Conservation (phyloP, 2,113 vertebrate species). For the Cricetomys ansorgei region DNA sequence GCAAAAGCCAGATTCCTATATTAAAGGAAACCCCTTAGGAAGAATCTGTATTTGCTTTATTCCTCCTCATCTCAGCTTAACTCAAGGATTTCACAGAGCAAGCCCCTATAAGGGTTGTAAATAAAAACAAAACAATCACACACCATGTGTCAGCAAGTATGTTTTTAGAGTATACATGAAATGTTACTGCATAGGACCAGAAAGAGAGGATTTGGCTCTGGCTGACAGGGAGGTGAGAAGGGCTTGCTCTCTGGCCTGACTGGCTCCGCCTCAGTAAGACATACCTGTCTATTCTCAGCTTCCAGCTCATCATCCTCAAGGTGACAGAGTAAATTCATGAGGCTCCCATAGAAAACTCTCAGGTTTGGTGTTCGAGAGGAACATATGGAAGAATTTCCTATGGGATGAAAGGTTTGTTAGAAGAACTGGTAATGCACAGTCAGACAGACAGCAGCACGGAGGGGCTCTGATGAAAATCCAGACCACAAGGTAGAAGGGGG, state of each 20-base stretch:
- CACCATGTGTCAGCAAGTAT: not conserved
- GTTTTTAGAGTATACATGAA: not conserved
- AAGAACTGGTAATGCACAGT: not conserved
- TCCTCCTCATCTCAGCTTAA: not conserved
- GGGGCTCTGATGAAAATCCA: not conserved
- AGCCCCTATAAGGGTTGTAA: not conserved
- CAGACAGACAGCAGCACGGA: not conserved
- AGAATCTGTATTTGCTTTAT: not conserved
- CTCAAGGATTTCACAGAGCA: not conserved
- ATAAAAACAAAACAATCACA: not conserved
- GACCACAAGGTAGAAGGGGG: not conserved
- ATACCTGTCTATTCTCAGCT: not conserved
- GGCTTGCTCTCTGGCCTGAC: not conserved
- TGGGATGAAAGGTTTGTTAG: not conserved
- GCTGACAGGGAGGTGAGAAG: not conserved
- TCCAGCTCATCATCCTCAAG: not conserved
- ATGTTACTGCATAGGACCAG: too few relatives aligned
- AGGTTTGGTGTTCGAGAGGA: not conserved
- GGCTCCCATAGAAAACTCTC: not conserved
- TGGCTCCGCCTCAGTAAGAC: not conserved
- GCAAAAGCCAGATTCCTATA: not conserved
- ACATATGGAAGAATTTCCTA: not conserved
- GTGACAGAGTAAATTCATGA: not conserved
- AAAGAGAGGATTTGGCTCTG: not conserved
- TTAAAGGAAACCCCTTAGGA: not conserved